Evolutionary conservation across 2,888 invertebrate species (phyloP).

Genomic region (Lepidocyrtoides sp.): DNA sequence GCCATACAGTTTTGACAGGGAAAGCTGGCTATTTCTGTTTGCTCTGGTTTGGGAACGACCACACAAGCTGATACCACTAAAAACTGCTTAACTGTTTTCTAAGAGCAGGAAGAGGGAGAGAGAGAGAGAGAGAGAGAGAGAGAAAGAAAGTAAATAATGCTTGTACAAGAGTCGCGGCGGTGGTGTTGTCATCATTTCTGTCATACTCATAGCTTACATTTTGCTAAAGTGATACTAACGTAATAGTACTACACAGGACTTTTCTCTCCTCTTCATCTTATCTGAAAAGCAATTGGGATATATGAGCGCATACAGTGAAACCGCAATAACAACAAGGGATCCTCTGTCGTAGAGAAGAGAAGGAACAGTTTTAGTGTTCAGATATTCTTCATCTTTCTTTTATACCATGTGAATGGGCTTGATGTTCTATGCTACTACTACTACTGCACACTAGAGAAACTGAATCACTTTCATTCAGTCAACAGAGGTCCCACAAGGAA

Average conservation of each 20-base stretch:
- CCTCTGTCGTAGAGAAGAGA: too few species aligned
- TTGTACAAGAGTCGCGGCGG: constrained; percentile 2
- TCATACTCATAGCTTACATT: constrained; percentile 24
- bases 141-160: constrained; percentile 61
- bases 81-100: constrained; percentile 50
- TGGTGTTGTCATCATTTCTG: constrained; percentile 65
- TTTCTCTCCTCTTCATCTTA: neutral
- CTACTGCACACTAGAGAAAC: too few species aligned
- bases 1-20: constrained; percentile 35
- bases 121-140: too few species aligned
- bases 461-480: constrained; percentile 7
- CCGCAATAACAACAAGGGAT: constrained; percentile 18
- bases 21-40: constrained; percentile 57
- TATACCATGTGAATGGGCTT: neutral
- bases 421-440: neutral
- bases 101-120: neutral
- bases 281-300: neutral
- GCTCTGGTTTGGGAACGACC: constrained; percentile 64
- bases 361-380: neutral
- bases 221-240: neutral
- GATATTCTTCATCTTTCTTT: neutral
- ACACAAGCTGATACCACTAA: constrained; percentile 74
- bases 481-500: constrained; percentile 10
- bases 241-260: too few species aligned
- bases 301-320: neutral